Conservation (phyloP, 2,888 invertebrate genomes). For the Coelinius sp. region DNA sequence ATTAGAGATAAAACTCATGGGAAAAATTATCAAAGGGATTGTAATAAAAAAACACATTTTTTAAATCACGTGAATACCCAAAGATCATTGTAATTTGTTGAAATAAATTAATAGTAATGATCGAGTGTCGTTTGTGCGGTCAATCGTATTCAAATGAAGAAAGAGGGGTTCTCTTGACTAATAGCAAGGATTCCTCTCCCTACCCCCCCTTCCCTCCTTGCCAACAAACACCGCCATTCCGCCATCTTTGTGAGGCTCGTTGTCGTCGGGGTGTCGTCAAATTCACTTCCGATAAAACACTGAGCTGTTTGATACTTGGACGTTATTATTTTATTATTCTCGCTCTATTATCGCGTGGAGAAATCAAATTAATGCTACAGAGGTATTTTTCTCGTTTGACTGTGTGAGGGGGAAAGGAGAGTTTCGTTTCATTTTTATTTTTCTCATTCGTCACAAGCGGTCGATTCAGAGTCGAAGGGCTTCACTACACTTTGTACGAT, state of each 20-base stretch:
- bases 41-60: not conserved
- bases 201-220: not conserved
- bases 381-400: not conserved
- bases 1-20: no score
- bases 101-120: not conserved
- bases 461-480: not conserved
- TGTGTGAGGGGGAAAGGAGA: not conserved
- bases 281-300: not conserved
- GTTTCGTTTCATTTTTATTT: conserved; percentile 20
- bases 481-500: not conserved
- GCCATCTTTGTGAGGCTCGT: conserved; percentile 19
- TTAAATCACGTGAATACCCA: not conserved
- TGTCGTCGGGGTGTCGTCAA: conserved; percentile 7
- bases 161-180: not conserved
- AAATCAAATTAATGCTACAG: conserved; percentile 4
- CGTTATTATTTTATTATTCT: not conserved
- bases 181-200: not conserved
- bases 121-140: not conserved
- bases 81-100: not conserved
- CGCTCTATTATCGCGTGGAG: not conserved
- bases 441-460: conserved; percentile 14
- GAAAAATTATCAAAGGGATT: no score
- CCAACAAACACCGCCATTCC: not conserved
- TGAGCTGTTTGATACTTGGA: not conserved
- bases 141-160: not conserved